phyloP scores from a whole-genome alignment of 2,888 invertebrate species.

The Sminthurides aquaticus region DNA sequence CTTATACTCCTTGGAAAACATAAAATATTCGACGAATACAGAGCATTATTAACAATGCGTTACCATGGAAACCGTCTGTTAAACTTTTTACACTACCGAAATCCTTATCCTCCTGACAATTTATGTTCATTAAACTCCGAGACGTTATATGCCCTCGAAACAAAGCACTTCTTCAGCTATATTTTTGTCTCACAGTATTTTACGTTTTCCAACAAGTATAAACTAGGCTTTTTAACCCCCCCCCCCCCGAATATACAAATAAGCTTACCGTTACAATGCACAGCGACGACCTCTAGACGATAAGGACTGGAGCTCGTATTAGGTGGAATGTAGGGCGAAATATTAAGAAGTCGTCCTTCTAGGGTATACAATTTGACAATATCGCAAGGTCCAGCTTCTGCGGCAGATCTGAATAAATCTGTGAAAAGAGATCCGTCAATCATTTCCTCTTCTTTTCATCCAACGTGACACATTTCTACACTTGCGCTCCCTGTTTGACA shows the following conservation, averaged over 20 bases:
- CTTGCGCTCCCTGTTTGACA: neutral
- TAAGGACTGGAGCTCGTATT: constrained; percentile 55
- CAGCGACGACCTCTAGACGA: constrained; percentile 51
- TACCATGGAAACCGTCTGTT: too few species aligned
- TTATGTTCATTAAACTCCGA: too few species aligned
- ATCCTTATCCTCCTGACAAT: too few species aligned
- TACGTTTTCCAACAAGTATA: neutral
- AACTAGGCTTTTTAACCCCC: neutral
- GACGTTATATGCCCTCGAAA: too few species aligned
- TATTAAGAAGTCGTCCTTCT: constrained; percentile 57
- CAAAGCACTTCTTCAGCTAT: too few species aligned
- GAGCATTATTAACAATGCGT: too few species aligned
- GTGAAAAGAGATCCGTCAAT: constrained; percentile 46
- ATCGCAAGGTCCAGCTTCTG: constrained; percentile 60
- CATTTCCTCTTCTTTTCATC: constrained; percentile 40
- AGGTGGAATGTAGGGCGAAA: constrained; percentile 54
- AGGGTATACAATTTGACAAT: constrained; percentile 58
- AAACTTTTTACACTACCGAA: too few species aligned
- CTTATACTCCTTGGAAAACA: too few species aligned
- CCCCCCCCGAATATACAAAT: neutral
- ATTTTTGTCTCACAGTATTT: too few species aligned
- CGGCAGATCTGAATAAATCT: constrained; percentile 61
- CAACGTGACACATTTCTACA: constrained; percentile 15
- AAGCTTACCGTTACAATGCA: constrained; percentile 47
- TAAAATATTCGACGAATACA: too few species aligned